Percentiles rank a stretch among this genome's conserved stretches.
Conservation (phyloP, 1,140 invertebrate genomes). For the Atopsyche davidsoni region DNA sequence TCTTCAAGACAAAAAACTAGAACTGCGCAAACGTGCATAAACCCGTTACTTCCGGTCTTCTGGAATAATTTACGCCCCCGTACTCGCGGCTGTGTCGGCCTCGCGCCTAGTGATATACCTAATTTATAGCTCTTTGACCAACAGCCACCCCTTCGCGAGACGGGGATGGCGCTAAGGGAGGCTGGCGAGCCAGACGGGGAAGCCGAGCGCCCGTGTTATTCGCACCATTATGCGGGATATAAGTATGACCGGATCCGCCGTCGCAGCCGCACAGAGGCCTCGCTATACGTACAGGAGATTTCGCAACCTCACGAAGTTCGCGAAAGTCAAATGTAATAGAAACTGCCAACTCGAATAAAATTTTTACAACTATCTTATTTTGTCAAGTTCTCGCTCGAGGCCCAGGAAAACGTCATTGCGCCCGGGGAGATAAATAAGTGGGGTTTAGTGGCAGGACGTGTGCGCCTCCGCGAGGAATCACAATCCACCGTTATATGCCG, state of each 20-base stretch:
- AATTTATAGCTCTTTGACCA: constrained; percentile 17
- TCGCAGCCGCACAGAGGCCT: background rate
- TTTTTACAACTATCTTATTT: constrained; percentile 12
- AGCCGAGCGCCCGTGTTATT: constrained; percentile 11
- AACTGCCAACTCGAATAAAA: constrained; percentile 5
- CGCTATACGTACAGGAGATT: background rate
- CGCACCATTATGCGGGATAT: no score
- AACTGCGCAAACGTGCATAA: no score
- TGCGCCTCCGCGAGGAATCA: no score
- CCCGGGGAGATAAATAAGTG: no score
- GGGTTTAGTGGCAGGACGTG: no score
- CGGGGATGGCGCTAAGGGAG: background rate
- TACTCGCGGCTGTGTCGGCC: constrained; percentile 5
- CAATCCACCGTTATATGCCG: no score
- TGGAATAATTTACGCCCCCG: no score
- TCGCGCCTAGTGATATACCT: constrained; percentile 12
- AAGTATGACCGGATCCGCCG: no score
- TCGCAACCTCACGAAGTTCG: background rate
- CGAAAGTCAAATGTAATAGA: constrained; percentile 2
- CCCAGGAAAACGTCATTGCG: no score
- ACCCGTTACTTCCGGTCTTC: no score
- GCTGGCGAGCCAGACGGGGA: constrained; percentile 1
- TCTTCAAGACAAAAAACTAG: no score
- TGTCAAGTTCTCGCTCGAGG: constrained; percentile 2
- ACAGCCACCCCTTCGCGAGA: constrained; percentile 3